Base-by-base conservation (phyloP, 2,113 vertebrate genomes). In the Melanocharis versteri region DNA sequence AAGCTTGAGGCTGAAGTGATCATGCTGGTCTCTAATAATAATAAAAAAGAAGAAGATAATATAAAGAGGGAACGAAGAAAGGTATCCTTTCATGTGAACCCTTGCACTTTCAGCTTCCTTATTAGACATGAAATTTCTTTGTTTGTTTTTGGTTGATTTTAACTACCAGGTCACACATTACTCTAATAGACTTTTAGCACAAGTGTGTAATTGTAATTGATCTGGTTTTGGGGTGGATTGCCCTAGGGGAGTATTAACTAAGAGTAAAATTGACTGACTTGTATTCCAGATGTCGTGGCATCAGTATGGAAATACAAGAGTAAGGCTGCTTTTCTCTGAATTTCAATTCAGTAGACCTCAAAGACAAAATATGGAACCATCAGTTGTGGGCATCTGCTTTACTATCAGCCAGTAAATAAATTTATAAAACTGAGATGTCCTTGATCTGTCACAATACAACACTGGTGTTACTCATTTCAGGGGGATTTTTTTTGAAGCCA, bases 261-360 rank as follows among this genome's bases (percentile, higher is more conserved):
- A 89, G 23, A 89, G 31, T 76, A 82, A 92, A 91, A 95, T 92
- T 92, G 88, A 79, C 53, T 75, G 58, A 39, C n/a, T 94, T 79
- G 5, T 80, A 35, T 72, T 95, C 66, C 82, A 91, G 50, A 83
- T 87, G 75, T 66, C 82, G 58, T 0, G 2, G 21, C 10, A 79
- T 89, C 48, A 61, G 23, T 72, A 37, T 72, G 35, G 91, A 95
- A 89, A 80, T 79, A 50, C 15, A 88, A 39, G 10, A 57, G 12
- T 17, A 72, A 56, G 28, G 10, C 42, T 76, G 18, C 17, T 87
- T 84, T 91, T 89, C 78, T 75, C 64, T 90, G 37, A 79, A n/a
- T 95, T 87, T 87, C 48, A 91, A 12, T 84, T 84, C 15, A 37
- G 31, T 79, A 69, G 42, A 28, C 70, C 40, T 94, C 75, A 94